Percentiles rank a stretch among this genome's conserved stretches.
Evolutionary conservation across 2,797 vertebrate genomes (phyloP).

Genomic region (Alauda arvensis): DNA sequence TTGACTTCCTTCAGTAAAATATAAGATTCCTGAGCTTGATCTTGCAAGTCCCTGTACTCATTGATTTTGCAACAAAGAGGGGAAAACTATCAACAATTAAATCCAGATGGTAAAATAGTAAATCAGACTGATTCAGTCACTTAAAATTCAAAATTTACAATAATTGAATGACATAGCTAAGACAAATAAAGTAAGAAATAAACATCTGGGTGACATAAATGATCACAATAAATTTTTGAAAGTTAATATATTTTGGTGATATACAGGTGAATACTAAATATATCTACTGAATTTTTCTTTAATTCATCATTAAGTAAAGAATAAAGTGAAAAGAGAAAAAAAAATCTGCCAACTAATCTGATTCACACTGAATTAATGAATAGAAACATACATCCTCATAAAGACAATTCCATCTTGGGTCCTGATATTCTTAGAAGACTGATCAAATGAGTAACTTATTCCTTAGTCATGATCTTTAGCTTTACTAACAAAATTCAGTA

Average conservation of each 20-base stretch:
- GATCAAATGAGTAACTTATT: neutral
- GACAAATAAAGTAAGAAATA: constrained; percentile 28
- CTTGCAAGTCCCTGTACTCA: neutral
- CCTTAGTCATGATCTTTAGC: neutral
- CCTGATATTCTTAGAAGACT: neutral
- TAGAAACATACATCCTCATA: neutral
- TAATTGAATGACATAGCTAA: neutral
- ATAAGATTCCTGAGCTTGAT: neutral
- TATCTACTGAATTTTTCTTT: neutral
- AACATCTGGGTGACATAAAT: neutral
- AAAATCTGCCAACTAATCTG: neutral
- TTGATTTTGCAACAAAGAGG: neutral
- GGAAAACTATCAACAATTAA: neutral
- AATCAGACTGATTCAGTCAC: neutral
- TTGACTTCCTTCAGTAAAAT: constrained; percentile 34
- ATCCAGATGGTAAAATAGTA: neutral
- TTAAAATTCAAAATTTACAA: neutral
- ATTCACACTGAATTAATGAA: neutral
- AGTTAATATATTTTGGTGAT: neutral
- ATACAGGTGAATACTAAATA: neutral
- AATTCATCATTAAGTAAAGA: neutral
- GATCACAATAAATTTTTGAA: neutral
- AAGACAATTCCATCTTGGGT: neutral
- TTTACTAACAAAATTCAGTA: neutral
- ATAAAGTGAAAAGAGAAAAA: neutral